Conservation (phyloP, 2,888 invertebrate genomes). For the Gastracanthus pulcherrimus region DNA sequence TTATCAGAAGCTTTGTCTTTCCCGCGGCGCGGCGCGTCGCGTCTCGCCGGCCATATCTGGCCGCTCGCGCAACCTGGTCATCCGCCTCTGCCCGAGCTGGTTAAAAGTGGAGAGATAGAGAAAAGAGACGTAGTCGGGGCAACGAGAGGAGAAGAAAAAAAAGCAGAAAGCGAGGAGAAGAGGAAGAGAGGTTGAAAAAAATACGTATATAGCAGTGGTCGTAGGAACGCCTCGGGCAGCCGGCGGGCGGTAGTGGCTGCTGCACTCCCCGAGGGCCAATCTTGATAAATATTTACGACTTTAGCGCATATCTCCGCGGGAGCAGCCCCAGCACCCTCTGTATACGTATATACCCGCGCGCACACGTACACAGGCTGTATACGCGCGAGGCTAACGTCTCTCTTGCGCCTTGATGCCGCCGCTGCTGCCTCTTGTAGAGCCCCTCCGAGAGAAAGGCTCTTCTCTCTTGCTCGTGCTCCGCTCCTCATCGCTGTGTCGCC, state of each 20-base stretch:
- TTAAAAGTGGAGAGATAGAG: background rate
- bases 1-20: slow-evolving; percentile 49
- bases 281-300: slow-evolving; percentile 72
- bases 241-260: background rate
- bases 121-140: background rate
- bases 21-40: too few species aligned
- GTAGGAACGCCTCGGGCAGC: background rate
- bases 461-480: background rate
- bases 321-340: too few species aligned
- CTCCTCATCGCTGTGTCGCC: slow-evolving; percentile 15
- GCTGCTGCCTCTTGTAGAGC: slow-evolving; percentile 16
- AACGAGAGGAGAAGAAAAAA: background rate
- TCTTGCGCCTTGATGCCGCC: slow-evolving; percentile 2
- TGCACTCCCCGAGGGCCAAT: slow-evolving; percentile 60
- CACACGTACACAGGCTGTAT: background rate
- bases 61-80: background rate
- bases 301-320: slow-evolving; percentile 54
- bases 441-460: slow-evolving; percentile 14
- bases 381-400: background rate
- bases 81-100: background rate
- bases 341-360: background rate
- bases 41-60: background rate
- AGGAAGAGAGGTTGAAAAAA: background rate
- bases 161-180: background rate
- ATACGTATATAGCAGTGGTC: background rate